Evolutionary conservation across 2,113 vertebrate genomes (phyloP).

Genomic region (Syngnathus typhle): DNA sequence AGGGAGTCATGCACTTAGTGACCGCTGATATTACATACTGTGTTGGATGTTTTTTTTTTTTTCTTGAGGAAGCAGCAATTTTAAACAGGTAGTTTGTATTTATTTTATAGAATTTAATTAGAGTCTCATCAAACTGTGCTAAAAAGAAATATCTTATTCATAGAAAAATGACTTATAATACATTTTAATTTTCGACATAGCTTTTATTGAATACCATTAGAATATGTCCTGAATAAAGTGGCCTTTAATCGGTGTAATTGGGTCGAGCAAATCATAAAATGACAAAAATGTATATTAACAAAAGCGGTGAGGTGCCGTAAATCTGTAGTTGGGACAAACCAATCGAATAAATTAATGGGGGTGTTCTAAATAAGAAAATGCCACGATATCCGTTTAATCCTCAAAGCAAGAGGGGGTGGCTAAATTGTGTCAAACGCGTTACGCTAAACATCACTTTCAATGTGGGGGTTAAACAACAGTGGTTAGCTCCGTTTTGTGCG

Average conservation of each 20-base stretch:
- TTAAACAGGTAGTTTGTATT: not conserved
- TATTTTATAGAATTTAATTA: not conserved
- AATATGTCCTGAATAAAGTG: too few species aligned
- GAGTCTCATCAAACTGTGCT: too few species aligned
- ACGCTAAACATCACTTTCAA: not conserved
- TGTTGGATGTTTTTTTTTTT: not conserved
- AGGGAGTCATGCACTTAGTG: not conserved
- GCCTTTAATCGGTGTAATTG: too few species aligned
- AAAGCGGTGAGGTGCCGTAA: not conserved
- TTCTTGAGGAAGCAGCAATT: not conserved
- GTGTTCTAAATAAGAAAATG: slow-evolving; percentile 49
- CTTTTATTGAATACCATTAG: too few species aligned
- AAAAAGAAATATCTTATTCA: too few species aligned
- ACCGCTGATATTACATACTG: not conserved
- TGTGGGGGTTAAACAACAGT: not conserved
- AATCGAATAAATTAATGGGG: slow-evolving; percentile 28
- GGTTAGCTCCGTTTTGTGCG: not conserved
- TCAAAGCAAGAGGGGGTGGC: slow-evolving; percentile 6
- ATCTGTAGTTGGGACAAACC: slow-evolving; percentile 14
- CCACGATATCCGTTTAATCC: slow-evolving; percentile 61
- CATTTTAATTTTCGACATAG: too few species aligned
- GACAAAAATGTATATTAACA: not conserved
- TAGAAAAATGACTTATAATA: too few species aligned
- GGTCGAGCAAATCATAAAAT: too few species aligned
- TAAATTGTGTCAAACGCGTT: not conserved